A percentile compares a stretch with the other conserved stretches of the same genome.
phyloP scores from a whole-genome alignment of 2,113 vertebrate species.

The Cheirogaleus medius region DNA sequence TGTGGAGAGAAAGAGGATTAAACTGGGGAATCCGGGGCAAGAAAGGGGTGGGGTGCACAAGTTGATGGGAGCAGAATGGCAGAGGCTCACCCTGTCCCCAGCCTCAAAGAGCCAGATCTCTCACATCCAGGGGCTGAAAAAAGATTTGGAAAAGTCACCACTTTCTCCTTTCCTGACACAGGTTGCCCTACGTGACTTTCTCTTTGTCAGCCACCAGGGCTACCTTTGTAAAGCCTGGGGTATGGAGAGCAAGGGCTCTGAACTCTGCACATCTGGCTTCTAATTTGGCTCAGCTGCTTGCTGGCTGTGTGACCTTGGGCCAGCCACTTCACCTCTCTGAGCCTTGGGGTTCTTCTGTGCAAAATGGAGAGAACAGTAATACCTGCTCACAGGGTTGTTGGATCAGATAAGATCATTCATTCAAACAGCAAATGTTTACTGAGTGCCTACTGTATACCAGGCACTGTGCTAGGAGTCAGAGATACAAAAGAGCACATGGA shows the following conservation, averaged over 20 bases:
- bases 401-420: neutral
- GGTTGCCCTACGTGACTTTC: neutral
- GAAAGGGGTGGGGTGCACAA: neutral
- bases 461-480: neutral
- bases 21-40: accelerated
- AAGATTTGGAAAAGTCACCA: neutral
- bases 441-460: neutral
- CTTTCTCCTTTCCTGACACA: neutral
- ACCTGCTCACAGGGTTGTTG: neutral
- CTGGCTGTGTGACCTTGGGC: neutral
- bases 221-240: too few species aligned
- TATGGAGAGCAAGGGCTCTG: neutral
- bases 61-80: neutral
- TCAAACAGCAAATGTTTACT: neutral
- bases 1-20: neutral
- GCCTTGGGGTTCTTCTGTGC: neutral
- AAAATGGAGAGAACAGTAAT: neutral
- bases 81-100: accelerated
- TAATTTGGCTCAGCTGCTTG: neutral
- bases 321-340: neutral
- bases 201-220: neutral
- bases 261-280: neutral
- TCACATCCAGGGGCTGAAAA: neutral
- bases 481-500: neutral
- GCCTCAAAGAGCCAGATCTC: neutral